Evolutionary conservation across 2,888 invertebrate genomes (phyloP).

Genomic region (Melanophora roralis): DNA sequence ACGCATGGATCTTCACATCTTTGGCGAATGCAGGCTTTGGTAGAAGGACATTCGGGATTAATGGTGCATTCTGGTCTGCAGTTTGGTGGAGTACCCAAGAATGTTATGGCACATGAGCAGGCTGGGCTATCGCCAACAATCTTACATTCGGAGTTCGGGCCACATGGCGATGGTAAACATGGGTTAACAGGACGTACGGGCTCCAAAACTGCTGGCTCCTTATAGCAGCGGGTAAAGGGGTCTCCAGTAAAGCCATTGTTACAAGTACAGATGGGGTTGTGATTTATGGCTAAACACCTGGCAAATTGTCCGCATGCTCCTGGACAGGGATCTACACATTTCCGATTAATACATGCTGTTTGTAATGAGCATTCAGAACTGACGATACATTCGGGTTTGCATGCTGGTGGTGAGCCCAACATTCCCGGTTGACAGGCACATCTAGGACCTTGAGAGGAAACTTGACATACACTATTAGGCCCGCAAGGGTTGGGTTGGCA

Average conservation of each 20-base stretch:
- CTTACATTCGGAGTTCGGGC: slow-evolving; percentile 81
- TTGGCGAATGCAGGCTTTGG: slow-evolving; percentile 81
- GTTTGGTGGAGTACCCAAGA: slow-evolving; percentile 82
- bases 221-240: slow-evolving; percentile 83
- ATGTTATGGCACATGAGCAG: slow-evolving; percentile 80
- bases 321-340: slow-evolving; percentile 87
- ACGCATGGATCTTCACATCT: slow-evolving; percentile 82
- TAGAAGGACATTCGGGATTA: slow-evolving; percentile 82
- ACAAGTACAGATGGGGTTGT: slow-evolving; percentile 89
- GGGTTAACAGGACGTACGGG: slow-evolving; percentile 78
- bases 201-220: slow-evolving; percentile 64
- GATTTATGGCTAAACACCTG: slow-evolving; percentile 87
- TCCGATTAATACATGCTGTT: slow-evolving; percentile 85
- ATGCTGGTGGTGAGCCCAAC: slow-evolving; percentile 85
- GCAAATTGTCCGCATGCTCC: slow-evolving; percentile 88
- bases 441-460: slow-evolving; percentile 81
- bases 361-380: slow-evolving; percentile 86
- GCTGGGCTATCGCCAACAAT: slow-evolving; percentile 79
- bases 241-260: slow-evolving; percentile 84
- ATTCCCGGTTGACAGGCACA: slow-evolving; percentile 85
- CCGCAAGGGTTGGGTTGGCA: slow-evolving; percentile 87
- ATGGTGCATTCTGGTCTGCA: slow-evolving; percentile 83
- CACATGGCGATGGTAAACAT: slow-evolving; percentile 82
- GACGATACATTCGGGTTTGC: slow-evolving; percentile 87
- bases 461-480: slow-evolving; percentile 84